Base-by-base conservation (phyloP, 2,888 invertebrate genomes). In the Autographa gamma region DNA sequence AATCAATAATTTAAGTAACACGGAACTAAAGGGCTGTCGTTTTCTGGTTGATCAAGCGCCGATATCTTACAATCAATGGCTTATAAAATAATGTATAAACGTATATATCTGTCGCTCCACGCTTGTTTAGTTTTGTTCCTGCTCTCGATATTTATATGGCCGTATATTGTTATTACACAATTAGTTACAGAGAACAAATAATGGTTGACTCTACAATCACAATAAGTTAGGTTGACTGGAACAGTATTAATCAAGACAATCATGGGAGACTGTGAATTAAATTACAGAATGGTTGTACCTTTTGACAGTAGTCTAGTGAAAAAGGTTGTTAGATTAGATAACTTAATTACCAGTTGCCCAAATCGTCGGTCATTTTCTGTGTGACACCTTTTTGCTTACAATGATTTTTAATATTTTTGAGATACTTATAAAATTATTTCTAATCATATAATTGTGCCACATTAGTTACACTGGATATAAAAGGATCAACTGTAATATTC, bases 31-130 rank as follows among this genome's bases (percentile, higher is more conserved):
- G 48, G 9, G 60, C 63, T 69, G 31, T 43, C 18, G 1, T 18
- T 38, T 18, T 48, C 32, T 38, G 13, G 66, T 69, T 74, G 61
- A 81, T 76, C 84, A 81, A 76, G 69, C 56, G n/a, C 18, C 73
- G 74, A 69, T 82, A 82, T 81, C 79, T 82, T 79, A 82, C 82
- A 82, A 82, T 83, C 82, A 82, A 63, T 34, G 52, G 60, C 63
- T 32, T 65, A 76, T 70, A 69, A 67, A 76, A 84, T 73, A 61
- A 74, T 74, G 74, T 70, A 66, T 48, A 69, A 60, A 52, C 31
- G 68, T 58, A 77, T 64, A 80, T 69, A 56, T 73, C 73, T 56
- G 19, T 65, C 78, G 14, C 72, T 54, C 77, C 63, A 38, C 73
- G 81, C 81, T 76, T 76, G 81, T 71, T 74, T 71, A 31, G 58